Conservation (phyloP, 2,888 invertebrate species). For the Stenolophus ochropezus region DNA sequence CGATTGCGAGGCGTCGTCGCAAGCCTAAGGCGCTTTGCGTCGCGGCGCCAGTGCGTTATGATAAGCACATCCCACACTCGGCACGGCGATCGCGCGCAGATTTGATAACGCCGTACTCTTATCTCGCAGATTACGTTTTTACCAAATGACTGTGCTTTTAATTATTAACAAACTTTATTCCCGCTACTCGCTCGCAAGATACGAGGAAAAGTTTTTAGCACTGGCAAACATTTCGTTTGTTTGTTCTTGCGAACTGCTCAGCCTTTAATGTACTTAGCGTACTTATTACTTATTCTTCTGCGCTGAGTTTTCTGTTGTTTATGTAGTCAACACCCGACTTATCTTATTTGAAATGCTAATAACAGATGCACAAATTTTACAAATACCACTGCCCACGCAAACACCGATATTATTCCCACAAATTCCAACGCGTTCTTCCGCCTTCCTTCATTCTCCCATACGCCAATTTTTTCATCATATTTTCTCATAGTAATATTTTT, state of each 20-base stretch:
- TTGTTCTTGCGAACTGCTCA: slow-evolving; percentile 55
- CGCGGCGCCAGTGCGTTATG: slow-evolving; percentile 28
- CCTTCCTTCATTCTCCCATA: not conserved
- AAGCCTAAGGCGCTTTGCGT: slow-evolving; percentile 24
- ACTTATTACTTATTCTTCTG: slow-evolving; percentile 57
- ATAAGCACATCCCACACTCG: slow-evolving; percentile 7
- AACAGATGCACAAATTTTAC: slow-evolving; percentile 33
- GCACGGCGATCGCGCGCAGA: slow-evolving; percentile 26
- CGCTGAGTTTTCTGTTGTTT: slow-evolving; percentile 41
- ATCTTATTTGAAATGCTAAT: slow-evolving; percentile 53
- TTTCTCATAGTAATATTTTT: no score
- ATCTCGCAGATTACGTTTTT: slow-evolving; percentile 57
- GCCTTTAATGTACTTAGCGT: slow-evolving; percentile 57
- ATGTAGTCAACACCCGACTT: slow-evolving; percentile 49
- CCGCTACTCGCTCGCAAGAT: slow-evolving; percentile 13
- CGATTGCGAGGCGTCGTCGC: slow-evolving; percentile 1
- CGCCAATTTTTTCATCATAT: not conserved
- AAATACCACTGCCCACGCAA: slow-evolving; percentile 3
- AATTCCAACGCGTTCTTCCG: not conserved
- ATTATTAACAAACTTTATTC: slow-evolving; percentile 56
- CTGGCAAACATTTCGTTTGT: slow-evolving; percentile 56
- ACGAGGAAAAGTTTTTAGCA: slow-evolving; percentile 51
- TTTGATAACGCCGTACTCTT: slow-evolving; percentile 55
- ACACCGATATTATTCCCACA: not conserved
- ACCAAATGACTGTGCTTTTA: slow-evolving; percentile 56